A percentile compares a stretch with the other conserved stretches of the same genome.
These are phyloP conservation scores for Cerastis leucographa DNA, from an alignment of 2,888 invertebrate genomes.

Conservation along the genomic window DNA sequence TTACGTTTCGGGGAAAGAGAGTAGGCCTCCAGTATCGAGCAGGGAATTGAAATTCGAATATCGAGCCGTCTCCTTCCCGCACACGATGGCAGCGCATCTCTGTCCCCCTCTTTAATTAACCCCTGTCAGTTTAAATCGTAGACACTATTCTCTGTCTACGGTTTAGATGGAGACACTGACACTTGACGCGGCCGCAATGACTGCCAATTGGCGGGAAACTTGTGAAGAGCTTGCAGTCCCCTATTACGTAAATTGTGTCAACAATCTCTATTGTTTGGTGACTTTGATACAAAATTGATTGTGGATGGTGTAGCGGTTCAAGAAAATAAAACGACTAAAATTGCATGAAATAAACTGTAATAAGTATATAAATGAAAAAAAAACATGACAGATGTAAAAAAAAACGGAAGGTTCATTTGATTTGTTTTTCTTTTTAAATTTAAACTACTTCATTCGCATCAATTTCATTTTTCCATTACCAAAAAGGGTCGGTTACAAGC, in stretches of 20 bases:
- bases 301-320: background rate
- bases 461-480: too few species aligned
- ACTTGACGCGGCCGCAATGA: conserved; percentile 82
- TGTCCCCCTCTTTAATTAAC: conserved; percentile 78
- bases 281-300: background rate
- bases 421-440: too few species aligned
- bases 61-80: conserved; percentile 59
- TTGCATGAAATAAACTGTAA: too few species aligned
- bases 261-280: conserved; percentile 13
- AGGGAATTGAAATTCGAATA: conserved; percentile 67
- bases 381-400: too few species aligned
- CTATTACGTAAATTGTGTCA: conserved; percentile 54
- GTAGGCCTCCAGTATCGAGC: too few species aligned
- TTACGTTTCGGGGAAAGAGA: too few species aligned
- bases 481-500: too few species aligned
- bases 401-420: too few species aligned
- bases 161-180: conserved; percentile 82
- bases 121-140: conserved; percentile 81
- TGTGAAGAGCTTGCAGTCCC: conserved; percentile 72
- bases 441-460: too few species aligned
- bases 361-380: too few species aligned
- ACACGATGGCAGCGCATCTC: conserved; percentile 27
- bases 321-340: too few species aligned
- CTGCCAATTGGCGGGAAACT: conserved; percentile 84
- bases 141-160: too few species aligned